Conservation (phyloP, 53 echinoderm and acorn worm genomes). For the Pentamera pediparva region DNA sequence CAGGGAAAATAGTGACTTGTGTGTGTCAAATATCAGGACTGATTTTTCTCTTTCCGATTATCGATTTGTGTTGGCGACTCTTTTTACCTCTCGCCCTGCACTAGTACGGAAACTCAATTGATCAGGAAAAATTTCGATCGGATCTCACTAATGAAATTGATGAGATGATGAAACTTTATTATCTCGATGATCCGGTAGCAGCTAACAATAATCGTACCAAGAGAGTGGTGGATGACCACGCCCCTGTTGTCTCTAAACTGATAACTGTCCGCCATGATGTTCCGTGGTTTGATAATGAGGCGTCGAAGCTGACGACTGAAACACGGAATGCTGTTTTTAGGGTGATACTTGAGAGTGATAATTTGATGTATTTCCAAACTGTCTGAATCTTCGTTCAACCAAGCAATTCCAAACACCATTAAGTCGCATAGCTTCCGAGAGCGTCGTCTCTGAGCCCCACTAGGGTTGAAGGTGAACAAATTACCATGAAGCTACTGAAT, state of each 20-base stretch:
- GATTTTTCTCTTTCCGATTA: slow-evolving; percentile 15
- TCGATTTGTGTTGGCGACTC: not conserved
- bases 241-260: slow-evolving; percentile 6
- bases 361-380: too few relatives aligned
- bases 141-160: not conserved
- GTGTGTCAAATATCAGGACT: not conserved
- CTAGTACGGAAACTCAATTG: slow-evolving; percentile 25
- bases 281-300: slow-evolving; percentile 1
- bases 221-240: slow-evolving; percentile 14
- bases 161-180: not conserved
- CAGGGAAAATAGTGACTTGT: slow-evolving; percentile 5
- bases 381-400: too few relatives aligned
- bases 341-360: too few relatives aligned
- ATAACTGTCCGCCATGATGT: not conserved
- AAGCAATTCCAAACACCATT: too few relatives aligned
- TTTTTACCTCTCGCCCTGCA: slow-evolving; percentile 11
- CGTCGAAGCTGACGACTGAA: not conserved
- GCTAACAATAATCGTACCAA: not conserved
- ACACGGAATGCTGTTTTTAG: slow-evolving; percentile 28
- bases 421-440: too few relatives aligned
- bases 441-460: too few relatives aligned
- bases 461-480: too few relatives aligned
- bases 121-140: slow-evolving; percentile 3
- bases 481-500: too few relatives aligned
- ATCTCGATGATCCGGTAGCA: not conserved